These are phyloP conservation scores for Echeneis naucrates DNA, from an alignment of 2,797 vertebrate species.

Conservation along the genomic window DNA sequence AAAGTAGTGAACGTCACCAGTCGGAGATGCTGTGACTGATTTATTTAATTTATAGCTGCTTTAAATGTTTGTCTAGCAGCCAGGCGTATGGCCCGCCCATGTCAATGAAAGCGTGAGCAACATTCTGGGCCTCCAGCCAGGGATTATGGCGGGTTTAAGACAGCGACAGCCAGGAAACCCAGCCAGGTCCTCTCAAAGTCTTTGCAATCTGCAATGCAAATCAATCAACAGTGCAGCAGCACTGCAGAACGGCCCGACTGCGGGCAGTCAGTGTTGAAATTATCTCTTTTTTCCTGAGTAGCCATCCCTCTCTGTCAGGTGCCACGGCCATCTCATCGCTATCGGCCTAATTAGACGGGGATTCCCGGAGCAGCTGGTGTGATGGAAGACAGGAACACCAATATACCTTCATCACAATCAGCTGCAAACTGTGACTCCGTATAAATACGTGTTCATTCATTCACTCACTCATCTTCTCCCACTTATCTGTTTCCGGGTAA, in stretches of 20 bases:
- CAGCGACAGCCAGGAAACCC: constrained; percentile 66
- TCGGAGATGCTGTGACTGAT: constrained; percentile 44
- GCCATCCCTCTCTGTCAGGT: constrained; percentile 81
- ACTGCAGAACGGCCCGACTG: constrained; percentile 52
- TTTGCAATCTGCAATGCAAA: constrained; percentile 76
- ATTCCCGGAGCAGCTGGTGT: constrained; percentile 54
- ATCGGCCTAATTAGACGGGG: constrained; percentile 68
- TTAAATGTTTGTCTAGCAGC: constrained; percentile 51
- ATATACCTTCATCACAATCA: constrained; percentile 40
- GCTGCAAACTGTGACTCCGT: background rate
- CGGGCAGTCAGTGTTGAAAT: constrained; percentile 64
- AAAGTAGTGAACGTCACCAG: background rate
- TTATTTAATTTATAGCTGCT: constrained; percentile 35
- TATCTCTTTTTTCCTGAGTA: constrained; percentile 59
- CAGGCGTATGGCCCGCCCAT: constrained; percentile 60
- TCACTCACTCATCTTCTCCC: too few species aligned
- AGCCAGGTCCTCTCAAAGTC: constrained; percentile 74
- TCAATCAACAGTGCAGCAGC: constrained; percentile 68
- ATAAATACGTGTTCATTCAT: too few species aligned
- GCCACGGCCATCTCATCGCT: constrained; percentile 62
- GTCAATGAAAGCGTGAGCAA: constrained; percentile 72
- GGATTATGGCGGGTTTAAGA: constrained; percentile 71
- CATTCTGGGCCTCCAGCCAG: constrained; percentile 61
- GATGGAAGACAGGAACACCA: constrained; percentile 46
- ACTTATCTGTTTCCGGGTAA: too few species aligned